Conservation (phyloP, 1,140 invertebrate genomes). For the Drosophila ercepeae region DNA sequence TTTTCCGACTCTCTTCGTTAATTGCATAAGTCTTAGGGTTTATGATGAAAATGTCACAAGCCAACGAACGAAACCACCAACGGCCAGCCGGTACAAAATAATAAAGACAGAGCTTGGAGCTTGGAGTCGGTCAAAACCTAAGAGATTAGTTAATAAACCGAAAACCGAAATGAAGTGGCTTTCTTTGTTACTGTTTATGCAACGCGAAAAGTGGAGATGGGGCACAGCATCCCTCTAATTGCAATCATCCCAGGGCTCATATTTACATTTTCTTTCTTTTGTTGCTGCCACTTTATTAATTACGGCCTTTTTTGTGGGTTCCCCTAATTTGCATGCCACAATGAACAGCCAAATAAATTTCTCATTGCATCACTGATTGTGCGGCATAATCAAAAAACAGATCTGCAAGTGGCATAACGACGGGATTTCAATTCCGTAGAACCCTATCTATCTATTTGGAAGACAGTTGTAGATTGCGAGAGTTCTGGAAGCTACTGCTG, state of each 20-base stretch:
- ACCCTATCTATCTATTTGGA: not conserved
- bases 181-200: conserved; percentile 42
- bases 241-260: conserved; percentile 22
- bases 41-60: conserved; percentile 76
- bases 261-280: conserved; percentile 25
- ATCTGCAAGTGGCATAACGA: not conserved
- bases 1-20: conserved; percentile 37
- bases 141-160: conserved; percentile 60
- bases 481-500: conserved; percentile 1
- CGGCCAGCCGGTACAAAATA: conserved; percentile 26
- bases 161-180: conserved; percentile 22
- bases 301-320: conserved; percentile 16
- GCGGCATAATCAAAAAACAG: conserved; percentile 19
- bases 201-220: conserved; percentile 23
- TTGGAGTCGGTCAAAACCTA: conserved; percentile 42
- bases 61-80: conserved; percentile 46
- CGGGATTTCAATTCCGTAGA: not conserved
- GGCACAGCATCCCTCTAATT: conserved; percentile 32
- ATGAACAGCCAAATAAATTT: conserved; percentile 28
- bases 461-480: not conserved
- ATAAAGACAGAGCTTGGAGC: conserved; percentile 39
- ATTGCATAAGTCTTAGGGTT: conserved; percentile 66
- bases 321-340: conserved; percentile 39
- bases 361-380: conserved; percentile 39
- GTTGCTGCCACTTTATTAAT: conserved; percentile 28